phyloP scores from a whole-genome alignment of 2,113 vertebrate genomes.

The Heloderma charlesbogerti region DNA sequence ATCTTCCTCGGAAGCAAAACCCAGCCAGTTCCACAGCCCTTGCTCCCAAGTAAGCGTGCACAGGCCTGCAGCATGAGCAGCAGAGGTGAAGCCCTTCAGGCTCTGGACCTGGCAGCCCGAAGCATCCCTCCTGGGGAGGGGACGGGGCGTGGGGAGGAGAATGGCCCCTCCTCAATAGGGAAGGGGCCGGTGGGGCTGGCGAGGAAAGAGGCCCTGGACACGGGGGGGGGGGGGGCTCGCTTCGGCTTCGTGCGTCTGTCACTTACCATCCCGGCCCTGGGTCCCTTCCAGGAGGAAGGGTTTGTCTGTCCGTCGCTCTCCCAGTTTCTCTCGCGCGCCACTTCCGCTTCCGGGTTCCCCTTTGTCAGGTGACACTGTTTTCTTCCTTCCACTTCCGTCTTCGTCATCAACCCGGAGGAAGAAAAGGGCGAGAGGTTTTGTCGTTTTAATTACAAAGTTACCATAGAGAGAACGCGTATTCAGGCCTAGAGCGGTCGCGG shows the following conservation, averaged over 20 bases:
- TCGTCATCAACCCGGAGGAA: slow-evolving; percentile 10
- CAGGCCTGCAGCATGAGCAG: not conserved
- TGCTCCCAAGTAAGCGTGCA: not conserved
- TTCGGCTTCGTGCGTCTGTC: not conserved
- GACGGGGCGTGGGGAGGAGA: not conserved
- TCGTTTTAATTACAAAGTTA: not conserved
- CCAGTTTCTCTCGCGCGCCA: not conserved
- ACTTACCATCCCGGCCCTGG: slow-evolving; percentile 23
- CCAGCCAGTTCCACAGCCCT: not conserved
- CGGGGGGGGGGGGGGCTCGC: too few relatives aligned
- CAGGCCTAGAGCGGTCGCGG: not conserved
- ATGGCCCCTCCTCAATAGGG: not conserved
- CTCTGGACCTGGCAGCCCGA: not conserved
- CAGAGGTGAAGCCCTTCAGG: not conserved
- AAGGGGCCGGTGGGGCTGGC: not conserved
- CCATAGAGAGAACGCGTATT: not conserved
- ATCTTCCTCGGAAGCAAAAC: not conserved
- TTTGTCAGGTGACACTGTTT: not conserved
- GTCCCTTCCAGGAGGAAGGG: slow-evolving; percentile 12
- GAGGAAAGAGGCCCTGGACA: not conserved
- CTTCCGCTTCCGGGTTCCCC: slow-evolving; percentile 31
- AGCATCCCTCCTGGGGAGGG: too few relatives aligned
- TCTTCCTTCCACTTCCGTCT: slow-evolving; percentile 17
- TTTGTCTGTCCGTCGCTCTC: not conserved
- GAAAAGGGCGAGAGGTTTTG: not conserved